Evolutionary conservation across 1,140 invertebrate species (phyloP).

Genomic region (Drosophila athabasca): DNA sequence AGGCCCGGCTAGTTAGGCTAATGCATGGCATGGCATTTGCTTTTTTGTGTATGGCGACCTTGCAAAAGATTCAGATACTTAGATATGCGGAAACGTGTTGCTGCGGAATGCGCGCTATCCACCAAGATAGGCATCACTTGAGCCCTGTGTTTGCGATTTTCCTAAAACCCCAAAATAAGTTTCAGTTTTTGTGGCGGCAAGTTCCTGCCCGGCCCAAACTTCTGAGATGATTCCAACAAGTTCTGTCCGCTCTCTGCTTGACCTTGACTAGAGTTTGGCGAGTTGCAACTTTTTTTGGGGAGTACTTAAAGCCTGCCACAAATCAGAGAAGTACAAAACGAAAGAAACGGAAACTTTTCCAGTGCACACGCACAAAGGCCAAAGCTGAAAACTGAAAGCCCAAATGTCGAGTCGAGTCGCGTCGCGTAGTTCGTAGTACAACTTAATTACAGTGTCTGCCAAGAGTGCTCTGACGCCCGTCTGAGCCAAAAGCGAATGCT

Average conservation of each 20-base stretch:
- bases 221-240: constrained; percentile 17
- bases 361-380: constrained; percentile 32
- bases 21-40: constrained; percentile 28
- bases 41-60: background rate
- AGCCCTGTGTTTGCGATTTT: too few relatives aligned
- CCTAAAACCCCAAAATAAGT: too few relatives aligned
- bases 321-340: constrained; percentile 3
- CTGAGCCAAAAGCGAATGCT: constrained; percentile 21
- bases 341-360: constrained; percentile 16
- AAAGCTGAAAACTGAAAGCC: constrained; percentile 10
- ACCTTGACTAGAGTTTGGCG: constrained; percentile 51
- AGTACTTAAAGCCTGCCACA: constrained; percentile 17
- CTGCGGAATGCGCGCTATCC: constrained; percentile 18
- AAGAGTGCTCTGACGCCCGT: constrained; percentile 39
- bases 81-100: constrained; percentile 39
- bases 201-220: constrained; percentile 6
- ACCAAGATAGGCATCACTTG: background rate
- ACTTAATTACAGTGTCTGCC: constrained; percentile 75
- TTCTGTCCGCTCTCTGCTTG: constrained; percentile 2
- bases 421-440: constrained; percentile 71
- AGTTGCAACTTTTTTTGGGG: constrained; percentile 27
- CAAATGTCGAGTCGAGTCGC: constrained; percentile 16
- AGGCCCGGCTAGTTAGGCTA: constrained; percentile 38
- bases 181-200: background rate
- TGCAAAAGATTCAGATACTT: constrained; percentile 28